phyloP scores from a whole-genome alignment of 2,797 vertebrate species.

The Calcarius lapponicus region DNA sequence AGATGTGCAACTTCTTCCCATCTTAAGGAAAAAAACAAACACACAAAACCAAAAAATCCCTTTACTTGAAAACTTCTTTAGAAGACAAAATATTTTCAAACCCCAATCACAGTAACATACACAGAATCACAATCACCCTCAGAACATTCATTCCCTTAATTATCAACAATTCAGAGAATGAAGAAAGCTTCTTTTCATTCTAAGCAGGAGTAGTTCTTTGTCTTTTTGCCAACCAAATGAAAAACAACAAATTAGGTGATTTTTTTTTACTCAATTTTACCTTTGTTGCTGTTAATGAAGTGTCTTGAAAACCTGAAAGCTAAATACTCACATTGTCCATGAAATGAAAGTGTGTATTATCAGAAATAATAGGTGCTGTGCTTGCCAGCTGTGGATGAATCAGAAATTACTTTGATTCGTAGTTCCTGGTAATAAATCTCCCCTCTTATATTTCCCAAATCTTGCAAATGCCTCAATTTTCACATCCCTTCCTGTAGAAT shows the following conservation, averaged over 20 bases:
- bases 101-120: background rate
- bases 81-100: constrained; percentile 31
- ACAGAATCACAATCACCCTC: background rate
- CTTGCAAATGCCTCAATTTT: background rate
- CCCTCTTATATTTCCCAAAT: background rate
- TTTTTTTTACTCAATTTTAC: background rate
- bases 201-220: background rate
- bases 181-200: background rate
- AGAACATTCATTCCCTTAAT: background rate
- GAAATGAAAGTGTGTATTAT: background rate
- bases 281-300: constrained; percentile 29
- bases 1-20: background rate
- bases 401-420: background rate
- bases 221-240: background rate
- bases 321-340: background rate
- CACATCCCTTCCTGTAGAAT: background rate
- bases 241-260: background rate
- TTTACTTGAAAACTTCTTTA: background rate
- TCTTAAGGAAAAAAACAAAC: background rate
- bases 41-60: background rate
- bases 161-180: background rate
- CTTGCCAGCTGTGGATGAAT: background rate
- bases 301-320: constrained; percentile 15
- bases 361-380: background rate
- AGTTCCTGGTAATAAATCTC: background rate